Evolutionary conservation across 1,140 invertebrate species (phyloP), one percentile per base, ranked within the genome.

Genomic region (Temnothorax curvispinosus): DNA sequence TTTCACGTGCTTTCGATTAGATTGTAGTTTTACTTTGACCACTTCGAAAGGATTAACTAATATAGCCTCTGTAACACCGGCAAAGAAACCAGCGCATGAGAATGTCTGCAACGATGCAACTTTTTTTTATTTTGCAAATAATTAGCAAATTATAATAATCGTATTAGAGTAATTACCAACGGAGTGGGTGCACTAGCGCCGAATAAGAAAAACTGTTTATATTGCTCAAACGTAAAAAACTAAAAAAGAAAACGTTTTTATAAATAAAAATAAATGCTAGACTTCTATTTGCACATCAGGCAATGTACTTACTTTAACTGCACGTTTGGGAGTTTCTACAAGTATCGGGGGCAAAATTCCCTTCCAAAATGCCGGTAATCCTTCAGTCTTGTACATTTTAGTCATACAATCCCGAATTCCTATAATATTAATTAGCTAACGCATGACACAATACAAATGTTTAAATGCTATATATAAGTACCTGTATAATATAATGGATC

Each of bases 11-110:
- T 94, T 93, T 92, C 96, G 95, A 93, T 98, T 97, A 8, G 97
- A 97, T 94, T 98, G 97, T 58, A 98, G 95, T 32, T 97, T 97
- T 2, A 99, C 98, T 96, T 99, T 99, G 1, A 99, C 98, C 54
- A 99, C 98, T 96, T 99, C 98, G 95, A 99, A 99, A 0, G 98
- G 98, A 96, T 99, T 99, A 0, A 99, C 98, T 69, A 99, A 95
- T 86, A 99, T 96, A 18, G 97, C 98, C 95, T 99, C 99, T 47
- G 98, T 98, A 1, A 98, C 95, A 74, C 98, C 99, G 58, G 98
- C 97, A 65, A 97, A 97, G 3, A 99, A 95, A 75, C 98, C 99
- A 90, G 98, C 98, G 89, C 98, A 94, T 13, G 98, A 97, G 95
- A 98, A 98, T 74, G 98, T 98, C 98, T 99, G 94, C 88, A 96